phyloP scores from a whole-genome alignment of 2,113 vertebrate genomes.

The Serinus canaria region DNA sequence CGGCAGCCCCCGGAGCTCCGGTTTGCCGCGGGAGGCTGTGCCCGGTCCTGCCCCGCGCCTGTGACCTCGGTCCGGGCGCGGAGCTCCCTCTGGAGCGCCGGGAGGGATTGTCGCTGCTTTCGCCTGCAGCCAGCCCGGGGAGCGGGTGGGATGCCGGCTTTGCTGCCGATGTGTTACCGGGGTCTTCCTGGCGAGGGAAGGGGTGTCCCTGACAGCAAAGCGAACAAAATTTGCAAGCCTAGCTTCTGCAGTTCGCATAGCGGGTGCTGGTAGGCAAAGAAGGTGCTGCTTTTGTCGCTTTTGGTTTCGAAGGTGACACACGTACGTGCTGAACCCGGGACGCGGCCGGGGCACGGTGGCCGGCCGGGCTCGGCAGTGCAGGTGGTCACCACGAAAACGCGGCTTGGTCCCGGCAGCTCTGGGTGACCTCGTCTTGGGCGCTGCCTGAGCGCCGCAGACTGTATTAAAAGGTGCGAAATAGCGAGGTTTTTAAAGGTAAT shows the following conservation, averaged over 20 bases:
- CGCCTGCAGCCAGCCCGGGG: not conserved
- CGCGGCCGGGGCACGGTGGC: fast-evolving
- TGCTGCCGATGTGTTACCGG: fast-evolving
- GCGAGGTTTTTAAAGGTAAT: not conserved
- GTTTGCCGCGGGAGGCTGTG: not conserved
- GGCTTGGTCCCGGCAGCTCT: fast-evolving
- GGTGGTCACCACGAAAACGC: fast-evolving
- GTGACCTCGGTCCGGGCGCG: not conserved
- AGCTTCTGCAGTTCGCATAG: fast-evolving
- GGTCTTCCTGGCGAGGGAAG: too few species aligned
- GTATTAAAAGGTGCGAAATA: not conserved
- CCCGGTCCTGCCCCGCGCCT: not conserved
- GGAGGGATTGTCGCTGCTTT: not conserved
- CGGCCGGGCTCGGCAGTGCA: not conserved
- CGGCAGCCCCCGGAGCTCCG: not conserved
- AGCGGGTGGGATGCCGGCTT: not conserved
- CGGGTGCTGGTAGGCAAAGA: not conserved
- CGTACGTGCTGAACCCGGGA: fast-evolving
- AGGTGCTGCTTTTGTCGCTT: not conserved
- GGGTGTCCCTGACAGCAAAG: not conserved
- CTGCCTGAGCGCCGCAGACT: fast-evolving
- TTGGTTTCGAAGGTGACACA: not conserved
- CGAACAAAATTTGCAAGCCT: not conserved
- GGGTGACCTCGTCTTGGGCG: not conserved
- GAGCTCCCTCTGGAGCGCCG: too few species aligned